Evolutionary conservation across 2,113 vertebrate genomes (phyloP).

Genomic region (Pygathrix nemaeus): DNA sequence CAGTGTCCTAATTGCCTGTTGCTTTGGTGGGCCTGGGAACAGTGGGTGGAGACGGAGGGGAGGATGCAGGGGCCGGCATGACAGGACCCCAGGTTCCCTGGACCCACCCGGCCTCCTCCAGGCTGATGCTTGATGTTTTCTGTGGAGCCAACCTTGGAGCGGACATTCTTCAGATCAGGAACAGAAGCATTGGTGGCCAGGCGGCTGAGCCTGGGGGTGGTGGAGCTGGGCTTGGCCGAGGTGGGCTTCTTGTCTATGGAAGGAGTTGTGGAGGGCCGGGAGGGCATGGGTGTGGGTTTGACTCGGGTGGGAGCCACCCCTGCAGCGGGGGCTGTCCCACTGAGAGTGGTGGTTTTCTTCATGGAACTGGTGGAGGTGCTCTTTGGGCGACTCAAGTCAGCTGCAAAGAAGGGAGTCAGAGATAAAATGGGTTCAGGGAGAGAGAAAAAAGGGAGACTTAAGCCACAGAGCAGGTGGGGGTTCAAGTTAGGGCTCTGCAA

Average conservation of each 20-base stretch:
- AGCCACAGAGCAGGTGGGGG: neutral
- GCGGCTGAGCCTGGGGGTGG: slow-evolving; percentile 79
- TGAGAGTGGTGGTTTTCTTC: slow-evolving; percentile 77
- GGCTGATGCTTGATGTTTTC: slow-evolving; percentile 96
- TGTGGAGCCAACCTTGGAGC: slow-evolving; percentile 95
- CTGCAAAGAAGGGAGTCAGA: neutral
- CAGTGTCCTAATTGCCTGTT: too few species aligned
- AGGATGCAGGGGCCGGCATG: neutral
- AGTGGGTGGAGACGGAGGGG: slow-evolving; percentile 12
- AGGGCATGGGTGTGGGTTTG: slow-evolving; percentile 78
- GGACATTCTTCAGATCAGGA: slow-evolving; percentile 89
- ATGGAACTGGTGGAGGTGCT: slow-evolving; percentile 74
- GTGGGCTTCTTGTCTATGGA: slow-evolving; percentile 85
- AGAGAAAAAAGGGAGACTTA: neutral
- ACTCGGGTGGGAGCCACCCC: slow-evolving; percentile 72
- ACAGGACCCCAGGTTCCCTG: accelerated
- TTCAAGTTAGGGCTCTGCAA: neutral
- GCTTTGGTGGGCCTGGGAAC: slow-evolving; percentile 26
- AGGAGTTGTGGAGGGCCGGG: slow-evolving; percentile 77
- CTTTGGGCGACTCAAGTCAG: slow-evolving; percentile 85
- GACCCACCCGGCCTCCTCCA: slow-evolving; percentile 94
- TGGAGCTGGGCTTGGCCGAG: slow-evolving; percentile 34
- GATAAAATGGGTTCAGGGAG: neutral
- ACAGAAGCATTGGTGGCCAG: slow-evolving; percentile 78
- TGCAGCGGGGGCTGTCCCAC: slow-evolving; percentile 65